Conservation (phyloP, 2,113 vertebrate genomes). For the Charadrius vociferus region DNA sequence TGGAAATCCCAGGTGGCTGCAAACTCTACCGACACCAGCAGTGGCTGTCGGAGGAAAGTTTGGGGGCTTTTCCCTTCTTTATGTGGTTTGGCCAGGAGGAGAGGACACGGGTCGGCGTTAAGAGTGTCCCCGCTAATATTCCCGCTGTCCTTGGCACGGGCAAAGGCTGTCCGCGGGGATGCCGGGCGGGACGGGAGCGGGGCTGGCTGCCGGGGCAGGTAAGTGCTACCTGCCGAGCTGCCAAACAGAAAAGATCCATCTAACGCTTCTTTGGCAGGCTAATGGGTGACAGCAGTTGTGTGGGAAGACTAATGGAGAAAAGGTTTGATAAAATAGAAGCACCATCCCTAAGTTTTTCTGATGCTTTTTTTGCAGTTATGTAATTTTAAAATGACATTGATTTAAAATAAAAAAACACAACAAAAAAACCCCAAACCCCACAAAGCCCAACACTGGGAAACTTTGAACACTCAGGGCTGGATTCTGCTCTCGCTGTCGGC, state of each 20-base stretch:
- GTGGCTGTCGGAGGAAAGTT: not conserved
- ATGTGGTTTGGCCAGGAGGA: not conserved
- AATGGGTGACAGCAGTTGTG: constrained; percentile 48
- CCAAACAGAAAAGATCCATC: not conserved
- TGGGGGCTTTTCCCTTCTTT: not conserved
- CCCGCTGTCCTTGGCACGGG: rapidly evolving
- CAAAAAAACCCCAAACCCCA: not conserved
- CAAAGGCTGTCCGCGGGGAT: rapidly evolving
- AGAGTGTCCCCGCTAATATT: rapidly evolving
- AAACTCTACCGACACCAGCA: rapidly evolving
- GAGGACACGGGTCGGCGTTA: rapidly evolving
- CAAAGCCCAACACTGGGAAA: not conserved
- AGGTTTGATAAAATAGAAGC: constrained; percentile 61
- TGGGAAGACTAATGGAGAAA: constrained; percentile 58
- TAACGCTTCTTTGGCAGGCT: constrained; percentile 10
- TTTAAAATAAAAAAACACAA: not conserved
- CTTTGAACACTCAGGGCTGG: not conserved
- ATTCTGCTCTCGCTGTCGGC: not conserved
- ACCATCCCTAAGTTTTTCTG: not conserved
- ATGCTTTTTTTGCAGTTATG: constrained; percentile 52
- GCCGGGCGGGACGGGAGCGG: rapidly evolving
- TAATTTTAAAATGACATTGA: constrained; percentile 35
- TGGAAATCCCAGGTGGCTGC: not conserved
- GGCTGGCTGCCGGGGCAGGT: not conserved
- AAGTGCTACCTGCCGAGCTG: not conserved